phyloP scores from a whole-genome alignment of 2,888 invertebrate species.

The Campaea margaritaria region DNA sequence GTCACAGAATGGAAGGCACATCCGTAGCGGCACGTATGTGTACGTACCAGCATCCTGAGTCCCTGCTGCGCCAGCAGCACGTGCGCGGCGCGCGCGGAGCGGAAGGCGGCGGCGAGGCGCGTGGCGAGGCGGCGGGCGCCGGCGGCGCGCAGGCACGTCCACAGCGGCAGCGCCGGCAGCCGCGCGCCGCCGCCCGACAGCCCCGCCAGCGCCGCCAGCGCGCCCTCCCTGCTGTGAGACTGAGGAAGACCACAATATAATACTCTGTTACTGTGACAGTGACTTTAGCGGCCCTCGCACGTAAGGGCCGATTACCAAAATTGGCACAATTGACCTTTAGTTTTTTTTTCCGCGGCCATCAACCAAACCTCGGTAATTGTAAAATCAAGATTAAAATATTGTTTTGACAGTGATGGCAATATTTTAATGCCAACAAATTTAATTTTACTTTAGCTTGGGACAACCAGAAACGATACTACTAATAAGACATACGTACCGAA shows the following conservation, averaged over 20 bases:
- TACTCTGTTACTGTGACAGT: background rate
- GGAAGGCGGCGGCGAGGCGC: slow-evolving; percentile 90
- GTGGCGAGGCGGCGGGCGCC: slow-evolving; percentile 90
- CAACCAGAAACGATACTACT: no score
- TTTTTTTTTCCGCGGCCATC: no score
- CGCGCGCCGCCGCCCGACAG: slow-evolving; percentile 84
- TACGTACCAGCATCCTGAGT: slow-evolving; percentile 89
- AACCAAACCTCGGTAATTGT: no score
- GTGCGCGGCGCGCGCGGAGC: slow-evolving; percentile 61
- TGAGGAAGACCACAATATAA: slow-evolving; percentile 54
- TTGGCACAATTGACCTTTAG: no score
- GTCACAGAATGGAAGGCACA: no score
- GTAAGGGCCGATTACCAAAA: no score
- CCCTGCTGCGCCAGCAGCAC: slow-evolving; percentile 87
- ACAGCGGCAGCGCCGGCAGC: slow-evolving; percentile 92
- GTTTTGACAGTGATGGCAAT: no score
- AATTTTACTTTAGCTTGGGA: no score
- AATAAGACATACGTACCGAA: slow-evolving; percentile 57
- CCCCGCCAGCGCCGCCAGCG: slow-evolving; percentile 86
- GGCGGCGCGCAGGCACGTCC: slow-evolving; percentile 91
- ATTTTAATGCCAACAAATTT: no score
- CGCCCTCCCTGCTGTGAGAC: slow-evolving; percentile 81
- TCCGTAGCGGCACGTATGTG: no score
- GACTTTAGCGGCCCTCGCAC: no score
- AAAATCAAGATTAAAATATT: no score